Evolutionary conservation across 2,888 invertebrate genomes (phyloP).

Genomic region (Romanomermis culicivorax): DNA sequence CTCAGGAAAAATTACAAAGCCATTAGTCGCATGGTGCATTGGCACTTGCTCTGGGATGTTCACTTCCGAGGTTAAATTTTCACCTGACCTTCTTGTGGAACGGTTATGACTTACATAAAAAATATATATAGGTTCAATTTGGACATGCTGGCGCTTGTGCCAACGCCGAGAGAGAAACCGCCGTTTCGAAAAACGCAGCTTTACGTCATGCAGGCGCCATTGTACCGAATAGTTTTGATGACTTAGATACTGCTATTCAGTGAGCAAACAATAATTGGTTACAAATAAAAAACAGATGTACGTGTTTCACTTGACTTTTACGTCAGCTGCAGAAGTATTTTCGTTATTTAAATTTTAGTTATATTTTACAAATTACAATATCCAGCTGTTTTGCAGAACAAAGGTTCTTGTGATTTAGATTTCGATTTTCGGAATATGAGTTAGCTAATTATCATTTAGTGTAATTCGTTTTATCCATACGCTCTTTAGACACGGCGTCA

Average conservation of each 20-base stretch:
- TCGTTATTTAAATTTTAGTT: conserved; percentile 3
- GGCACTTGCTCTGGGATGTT: conserved; percentile 47
- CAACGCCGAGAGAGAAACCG: conserved; percentile 76
- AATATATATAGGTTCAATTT: conserved; percentile 57
- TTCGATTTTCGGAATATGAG: too few species aligned
- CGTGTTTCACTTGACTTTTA: conserved; percentile 2
- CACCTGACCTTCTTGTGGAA: conserved; percentile 6
- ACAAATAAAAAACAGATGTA: neutral
- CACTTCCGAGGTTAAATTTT: conserved; percentile 35
- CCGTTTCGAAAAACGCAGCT: conserved; percentile 68
- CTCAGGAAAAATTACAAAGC: conserved; percentile 60
- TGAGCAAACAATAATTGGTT: conserved; percentile 28
- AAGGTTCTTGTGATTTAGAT: too few species aligned
- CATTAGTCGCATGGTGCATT: conserved; percentile 94
- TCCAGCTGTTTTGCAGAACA: neutral
- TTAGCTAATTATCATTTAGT: too few species aligned
- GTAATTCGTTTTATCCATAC: too few species aligned
- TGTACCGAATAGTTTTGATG: conserved; percentile 81
- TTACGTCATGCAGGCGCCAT: conserved; percentile 58
- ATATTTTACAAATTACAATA: conserved; percentile 1
- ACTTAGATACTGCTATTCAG: conserved; percentile 54
- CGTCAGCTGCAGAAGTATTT: conserved; percentile 2
- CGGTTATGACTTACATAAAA: neutral
- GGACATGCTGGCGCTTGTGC: conserved; percentile 98
- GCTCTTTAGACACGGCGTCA: too few species aligned